Percentiles rank a stretch among this genome's conserved stretches.
Conservation (phyloP, 2,113 vertebrate species). For the Hypanus sabinus region DNA sequence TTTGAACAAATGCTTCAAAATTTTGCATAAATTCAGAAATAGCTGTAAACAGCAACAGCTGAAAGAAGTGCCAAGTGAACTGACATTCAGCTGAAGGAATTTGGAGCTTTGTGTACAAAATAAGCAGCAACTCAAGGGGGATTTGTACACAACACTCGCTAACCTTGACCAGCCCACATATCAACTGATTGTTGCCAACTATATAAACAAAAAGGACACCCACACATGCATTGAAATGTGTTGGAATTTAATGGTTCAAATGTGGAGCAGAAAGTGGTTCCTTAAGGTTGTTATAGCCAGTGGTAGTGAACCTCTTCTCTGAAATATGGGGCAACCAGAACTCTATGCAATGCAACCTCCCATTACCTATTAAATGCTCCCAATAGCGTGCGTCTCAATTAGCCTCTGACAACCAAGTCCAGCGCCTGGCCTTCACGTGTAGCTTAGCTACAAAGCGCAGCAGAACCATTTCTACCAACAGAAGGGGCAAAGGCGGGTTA, state of each 20-base stretch:
- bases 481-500: too few relatives aligned
- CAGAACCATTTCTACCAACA: too few relatives aligned
- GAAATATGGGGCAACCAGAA: too few relatives aligned
- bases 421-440: too few relatives aligned
- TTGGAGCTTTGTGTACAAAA: not conserved
- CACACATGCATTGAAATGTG: not conserved
- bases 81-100: not conserved
- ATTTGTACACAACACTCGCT: not conserved
- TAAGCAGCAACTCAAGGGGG: not conserved
- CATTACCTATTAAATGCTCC: too few relatives aligned
- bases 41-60: not conserved
- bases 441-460: too few relatives aligned
- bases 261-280: not conserved
- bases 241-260: not conserved
- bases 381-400: too few relatives aligned
- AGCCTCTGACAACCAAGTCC: too few relatives aligned
- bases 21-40: not conserved
- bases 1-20: not conserved
- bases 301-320: too few relatives aligned
- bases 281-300: too few relatives aligned
- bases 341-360: too few relatives aligned
- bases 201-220: not conserved
- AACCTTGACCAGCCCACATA: not conserved
- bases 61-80: not conserved
- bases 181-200: not conserved